These are phyloP conservation scores for Stegophylla sp. DNA, from an alignment of 2,888 invertebrate species.

Conservation along the genomic window DNA sequence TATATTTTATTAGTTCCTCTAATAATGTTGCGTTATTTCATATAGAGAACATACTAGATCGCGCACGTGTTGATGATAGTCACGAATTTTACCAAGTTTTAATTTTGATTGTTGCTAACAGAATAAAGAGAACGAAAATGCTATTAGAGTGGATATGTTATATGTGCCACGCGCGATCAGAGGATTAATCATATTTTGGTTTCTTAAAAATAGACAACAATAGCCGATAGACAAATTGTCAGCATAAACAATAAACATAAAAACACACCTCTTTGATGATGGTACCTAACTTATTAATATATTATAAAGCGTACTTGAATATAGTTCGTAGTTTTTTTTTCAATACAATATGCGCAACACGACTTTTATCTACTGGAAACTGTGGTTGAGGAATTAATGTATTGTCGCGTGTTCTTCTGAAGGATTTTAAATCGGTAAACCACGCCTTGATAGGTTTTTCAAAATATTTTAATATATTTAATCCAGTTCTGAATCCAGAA, in stretches of 20 bases:
- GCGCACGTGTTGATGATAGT: constrained; percentile 20
- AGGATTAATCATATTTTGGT: constrained; percentile 51
- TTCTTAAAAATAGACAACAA: constrained; percentile 54
- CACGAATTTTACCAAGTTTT: constrained; percentile 45
- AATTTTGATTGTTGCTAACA: constrained; percentile 33
- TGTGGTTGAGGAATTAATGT: constrained; percentile 16
- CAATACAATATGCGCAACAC: constrained; percentile 46
- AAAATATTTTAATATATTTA: constrained; percentile 6
- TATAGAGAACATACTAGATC: constrained; percentile 1
- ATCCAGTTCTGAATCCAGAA: not conserved
- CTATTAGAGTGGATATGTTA: constrained; percentile 4
- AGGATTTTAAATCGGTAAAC: constrained; percentile 35
- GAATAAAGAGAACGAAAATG: not conserved
- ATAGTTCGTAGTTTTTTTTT: constrained; percentile 40
- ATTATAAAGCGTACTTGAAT: constrained; percentile 31
- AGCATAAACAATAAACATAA: constrained; percentile 50
- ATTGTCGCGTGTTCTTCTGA: not conserved
- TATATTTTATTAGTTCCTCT: constrained; percentile 39
- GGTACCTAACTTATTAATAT: constrained; percentile 17
- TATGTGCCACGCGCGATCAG: constrained; percentile 33
- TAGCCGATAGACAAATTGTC: constrained; percentile 39
- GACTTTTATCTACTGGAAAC: constrained; percentile 48
- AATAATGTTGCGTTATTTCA: constrained; percentile 42
- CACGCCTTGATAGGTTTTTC: constrained; percentile 35
- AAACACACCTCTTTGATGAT: constrained; percentile 46